Base-by-base conservation (phyloP, 2,888 invertebrate genomes). In the Panzeria rudis region DNA sequence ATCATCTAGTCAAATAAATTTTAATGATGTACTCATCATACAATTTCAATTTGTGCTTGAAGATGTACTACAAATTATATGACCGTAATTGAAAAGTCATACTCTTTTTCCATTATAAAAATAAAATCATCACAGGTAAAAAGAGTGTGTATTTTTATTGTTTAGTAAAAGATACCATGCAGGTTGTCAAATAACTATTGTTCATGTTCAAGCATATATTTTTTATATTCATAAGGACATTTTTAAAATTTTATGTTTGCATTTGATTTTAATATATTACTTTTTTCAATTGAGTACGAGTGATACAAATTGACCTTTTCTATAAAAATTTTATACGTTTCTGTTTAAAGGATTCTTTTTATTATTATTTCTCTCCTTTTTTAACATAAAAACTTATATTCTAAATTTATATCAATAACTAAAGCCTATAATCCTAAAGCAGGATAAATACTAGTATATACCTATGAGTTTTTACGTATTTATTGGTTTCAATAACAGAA, bases 271-370 rank as follows among this genome's bases (percentile, higher is more conserved):
- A 23, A 38, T 71, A 13, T 44, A 50, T 20, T 54, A 7, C 23
- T 35, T 20, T 56, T 47, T 41, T n/a, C 20, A 54, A 0, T 71
- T 79, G 4, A 25, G 6, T 35, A 6, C 47, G n/a, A 52, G 5
- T 62, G 52, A 29, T 41, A 66, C 66, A 64, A 62, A 78, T 69
- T 83, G 78, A 78, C 54, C 78, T 62, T 78, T 78, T 69, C 68
- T 8, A 62, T 68, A 56, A 29, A 62, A 61, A 68, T 52, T 44
- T 61, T 71, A 44, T 71, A 47, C 47, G 23, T 7, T 47, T 17
- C n/a, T 17, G 4, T 47, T 47, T 47, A 47, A 47, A 17, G 17
- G 17, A n/a, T 47, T 29, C 44, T 62, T 52, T 61, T 35, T 56
- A 71, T 54, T 52, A 15, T 9, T 38, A 23, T 38, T 50, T 5